Conservation (phyloP, 2,888 invertebrate genomes). For the Amphipyra berbera region DNA sequence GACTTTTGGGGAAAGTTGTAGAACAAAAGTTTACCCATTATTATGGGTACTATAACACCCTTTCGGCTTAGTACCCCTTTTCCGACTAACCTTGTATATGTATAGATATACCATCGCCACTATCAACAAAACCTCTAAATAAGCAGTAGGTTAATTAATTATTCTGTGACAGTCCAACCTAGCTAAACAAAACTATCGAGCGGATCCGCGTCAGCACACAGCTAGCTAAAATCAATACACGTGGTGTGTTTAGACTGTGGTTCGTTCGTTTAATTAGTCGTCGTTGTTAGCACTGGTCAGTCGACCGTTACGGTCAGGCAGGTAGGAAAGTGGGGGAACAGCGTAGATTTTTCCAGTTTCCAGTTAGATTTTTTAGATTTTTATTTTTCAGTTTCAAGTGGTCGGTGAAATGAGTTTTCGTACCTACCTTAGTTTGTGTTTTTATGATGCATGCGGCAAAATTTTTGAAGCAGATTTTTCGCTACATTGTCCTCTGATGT, state of each 20-base stretch:
- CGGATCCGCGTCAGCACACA: constrained; percentile 24
- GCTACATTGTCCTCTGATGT: no score
- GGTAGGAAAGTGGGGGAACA: background rate
- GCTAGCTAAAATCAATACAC: constrained; percentile 53
- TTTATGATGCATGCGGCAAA: no score
- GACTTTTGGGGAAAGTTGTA: no score
- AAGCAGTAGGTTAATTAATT: constrained; percentile 18
- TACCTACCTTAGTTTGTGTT: no score
- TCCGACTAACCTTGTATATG: no score
- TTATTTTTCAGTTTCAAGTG: background rate
- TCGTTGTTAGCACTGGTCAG: constrained; percentile 17
- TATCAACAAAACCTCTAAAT: no score
- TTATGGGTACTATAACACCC: no score
- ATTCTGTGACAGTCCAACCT: constrained; percentile 19
- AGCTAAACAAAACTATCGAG: constrained; percentile 27
- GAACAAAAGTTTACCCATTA: no score
- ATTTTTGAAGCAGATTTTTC: no score
- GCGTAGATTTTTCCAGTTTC: constrained; percentile 8
- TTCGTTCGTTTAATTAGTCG: constrained; percentile 20
- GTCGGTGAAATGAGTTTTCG: background rate
- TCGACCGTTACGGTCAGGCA: constrained; percentile 12
- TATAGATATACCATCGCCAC: no score
- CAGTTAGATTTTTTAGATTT: background rate
- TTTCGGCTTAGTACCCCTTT: no score
- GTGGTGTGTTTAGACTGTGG: constrained; percentile 31